phyloP scores from a whole-genome alignment of 2,113 vertebrate genomes.

The Carassius auratus region DNA sequence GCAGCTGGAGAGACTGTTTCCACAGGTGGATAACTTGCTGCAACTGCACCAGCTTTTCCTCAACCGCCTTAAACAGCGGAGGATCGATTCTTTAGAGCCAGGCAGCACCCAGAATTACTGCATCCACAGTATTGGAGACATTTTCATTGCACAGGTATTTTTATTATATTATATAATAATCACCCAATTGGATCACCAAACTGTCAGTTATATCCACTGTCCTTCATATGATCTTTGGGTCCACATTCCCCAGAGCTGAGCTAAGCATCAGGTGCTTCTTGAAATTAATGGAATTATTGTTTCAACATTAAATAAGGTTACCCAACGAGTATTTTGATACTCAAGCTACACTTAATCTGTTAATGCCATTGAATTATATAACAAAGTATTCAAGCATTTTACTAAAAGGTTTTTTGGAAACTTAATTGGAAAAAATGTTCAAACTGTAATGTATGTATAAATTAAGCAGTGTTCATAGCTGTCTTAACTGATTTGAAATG shows the following conservation, averaged over 20 bases:
- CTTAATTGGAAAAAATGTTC: background rate
- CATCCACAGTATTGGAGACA: conserved; percentile 84
- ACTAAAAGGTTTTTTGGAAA: background rate
- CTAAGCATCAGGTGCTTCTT: conserved; percentile 3
- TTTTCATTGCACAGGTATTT: conserved; percentile 86
- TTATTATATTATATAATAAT: background rate
- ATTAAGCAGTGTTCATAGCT: background rate
- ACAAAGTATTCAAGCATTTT: background rate
- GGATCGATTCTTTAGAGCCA: conserved; percentile 78
- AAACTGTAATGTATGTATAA: background rate
- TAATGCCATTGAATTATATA: background rate
- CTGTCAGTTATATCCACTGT: conserved; percentile 9
- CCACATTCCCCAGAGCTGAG: background rate
- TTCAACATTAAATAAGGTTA: background rate
- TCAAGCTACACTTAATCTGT: background rate
- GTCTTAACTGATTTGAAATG: background rate
- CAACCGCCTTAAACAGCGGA: conserved; percentile 76
- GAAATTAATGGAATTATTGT: background rate
- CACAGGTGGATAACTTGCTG: conserved; percentile 78
- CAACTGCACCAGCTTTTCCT: conserved; percentile 83
- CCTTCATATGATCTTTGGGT: conserved; percentile 20
- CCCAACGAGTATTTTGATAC: background rate
- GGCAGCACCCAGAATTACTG: conserved; percentile 81
- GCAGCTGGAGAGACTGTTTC: conserved; percentile 80
- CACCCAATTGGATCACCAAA: background rate